A percentile compares a stretch with the other conserved stretches of the same genome.
phyloP scores from a whole-genome alignment of 2,888 invertebrate species.

The Trichopria drosophilae region DNA sequence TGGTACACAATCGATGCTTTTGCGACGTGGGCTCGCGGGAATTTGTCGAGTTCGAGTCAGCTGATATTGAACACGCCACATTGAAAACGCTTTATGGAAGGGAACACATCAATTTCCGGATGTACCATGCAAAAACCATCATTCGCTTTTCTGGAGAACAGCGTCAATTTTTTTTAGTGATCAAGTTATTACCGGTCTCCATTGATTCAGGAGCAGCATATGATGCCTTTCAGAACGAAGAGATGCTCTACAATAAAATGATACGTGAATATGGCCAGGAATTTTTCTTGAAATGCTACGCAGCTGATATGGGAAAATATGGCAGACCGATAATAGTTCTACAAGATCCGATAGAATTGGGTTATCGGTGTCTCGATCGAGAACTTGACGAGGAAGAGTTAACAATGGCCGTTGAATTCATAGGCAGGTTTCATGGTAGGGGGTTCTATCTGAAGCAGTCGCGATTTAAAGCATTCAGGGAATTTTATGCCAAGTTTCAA shows the following conservation, averaged over 20 bases:
- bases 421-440: slow-evolving; percentile 46
- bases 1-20: slow-evolving; percentile 50
- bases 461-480: slow-evolving; percentile 41
- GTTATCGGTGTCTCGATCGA: slow-evolving; percentile 33
- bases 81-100: slow-evolving; percentile 5
- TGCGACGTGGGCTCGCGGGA: slow-evolving; percentile 50
- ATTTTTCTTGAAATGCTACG: slow-evolving; percentile 45
- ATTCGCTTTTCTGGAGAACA: slow-evolving; percentile 48
- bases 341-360: slow-evolving; percentile 45
- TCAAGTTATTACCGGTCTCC: slow-evolving; percentile 43
- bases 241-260: slow-evolving; percentile 50
- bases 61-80: slow-evolving; percentile 29
- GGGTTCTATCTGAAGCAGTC: slow-evolving; percentile 41
- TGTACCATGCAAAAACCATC: slow-evolving; percentile 40
- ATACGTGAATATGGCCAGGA: slow-evolving; percentile 36
- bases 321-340: slow-evolving; percentile 48
- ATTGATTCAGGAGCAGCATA: slow-evolving; percentile 23
- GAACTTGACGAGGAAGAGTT: slow-evolving; percentile 44
- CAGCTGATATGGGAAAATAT: slow-evolving; percentile 49
- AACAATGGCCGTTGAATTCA: slow-evolving; percentile 38
- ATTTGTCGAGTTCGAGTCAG: slow-evolving; percentile 49
- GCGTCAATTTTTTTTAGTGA: slow-evolving; percentile 39
- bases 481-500: slow-evolving; percentile 45
- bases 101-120: slow-evolving; percentile 23
- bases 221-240: slow-evolving; percentile 47